A percentile compares a stretch with the other conserved stretches of the same genome.
Evolutionary conservation across 1,140 invertebrate species (phyloP).

Genomic region (Zaprionus ornatus): DNA sequence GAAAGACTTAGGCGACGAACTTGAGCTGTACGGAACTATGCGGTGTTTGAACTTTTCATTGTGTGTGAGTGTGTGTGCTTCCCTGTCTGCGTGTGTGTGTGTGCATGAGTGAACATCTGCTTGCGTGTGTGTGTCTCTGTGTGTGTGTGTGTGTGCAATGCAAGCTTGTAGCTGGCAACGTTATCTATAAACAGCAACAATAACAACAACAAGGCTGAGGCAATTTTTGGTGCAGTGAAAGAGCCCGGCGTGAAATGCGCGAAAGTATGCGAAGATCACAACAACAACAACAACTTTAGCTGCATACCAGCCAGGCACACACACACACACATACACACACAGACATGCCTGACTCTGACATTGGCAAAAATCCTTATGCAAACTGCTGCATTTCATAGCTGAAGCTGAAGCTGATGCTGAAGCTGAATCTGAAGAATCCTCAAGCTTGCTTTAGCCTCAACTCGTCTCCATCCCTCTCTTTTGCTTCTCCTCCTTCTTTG

Average conservation of each 20-base stretch:
- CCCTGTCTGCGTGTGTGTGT: not conserved
- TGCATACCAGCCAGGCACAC: slow-evolving; percentile 65
- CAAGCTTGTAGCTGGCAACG: slow-evolving; percentile 35
- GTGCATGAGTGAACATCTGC: too few relatives aligned
- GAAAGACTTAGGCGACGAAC: slow-evolving; percentile 72
- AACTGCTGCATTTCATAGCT: slow-evolving; percentile 78
- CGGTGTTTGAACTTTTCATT: slow-evolving; percentile 46
- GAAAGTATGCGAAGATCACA: slow-evolving; percentile 42
- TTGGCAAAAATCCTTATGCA: slow-evolving; percentile 73
- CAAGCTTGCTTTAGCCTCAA: not conserved
- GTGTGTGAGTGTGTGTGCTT: not conserved
- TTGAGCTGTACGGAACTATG: slow-evolving; percentile 11
- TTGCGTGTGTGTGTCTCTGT: not conserved
- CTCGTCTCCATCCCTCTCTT: slow-evolving; percentile 2
- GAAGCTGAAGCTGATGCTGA: slow-evolving; percentile 11
- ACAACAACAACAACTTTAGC: slow-evolving; percentile 35
- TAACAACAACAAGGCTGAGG: slow-evolving; percentile 34
- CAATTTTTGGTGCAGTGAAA: slow-evolving; percentile 51
- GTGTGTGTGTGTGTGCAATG: slow-evolving; percentile 15
- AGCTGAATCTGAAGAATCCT: slow-evolving; percentile 31
- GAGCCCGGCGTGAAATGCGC: slow-evolving; percentile 54
- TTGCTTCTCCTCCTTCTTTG: not conserved
- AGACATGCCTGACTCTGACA: slow-evolving; percentile 46
- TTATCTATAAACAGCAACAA: slow-evolving; percentile 37
- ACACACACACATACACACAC: slow-evolving; percentile 46